Conservation (phyloP, 1,140 invertebrate genomes). For the Brachionus sp. region DNA sequence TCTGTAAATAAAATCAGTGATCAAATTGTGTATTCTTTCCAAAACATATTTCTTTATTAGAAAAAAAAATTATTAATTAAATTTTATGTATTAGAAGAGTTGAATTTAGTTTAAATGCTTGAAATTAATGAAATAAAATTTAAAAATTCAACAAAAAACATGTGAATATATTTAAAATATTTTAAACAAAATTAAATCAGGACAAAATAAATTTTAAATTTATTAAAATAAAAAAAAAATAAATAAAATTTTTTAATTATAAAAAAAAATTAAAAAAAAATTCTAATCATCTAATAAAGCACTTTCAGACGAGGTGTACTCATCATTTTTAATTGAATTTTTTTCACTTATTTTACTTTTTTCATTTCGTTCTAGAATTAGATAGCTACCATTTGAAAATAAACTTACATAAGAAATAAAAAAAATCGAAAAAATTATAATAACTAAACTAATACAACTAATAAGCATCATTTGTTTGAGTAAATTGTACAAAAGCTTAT, state of each 20-base stretch:
- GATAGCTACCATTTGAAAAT: background rate
- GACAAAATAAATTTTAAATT: background rate
- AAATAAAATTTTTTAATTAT: background rate
- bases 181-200: background rate
- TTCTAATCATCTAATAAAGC: slow-evolving; percentile 36
- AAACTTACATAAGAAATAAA: background rate
- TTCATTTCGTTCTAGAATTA: background rate
- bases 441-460: background rate
- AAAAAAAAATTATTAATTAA: slow-evolving; percentile 10
- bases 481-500: background rate
- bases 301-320: background rate
- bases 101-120: background rate
- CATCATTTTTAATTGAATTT: background rate
- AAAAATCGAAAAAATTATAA: background rate
- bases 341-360: background rate
- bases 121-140: background rate
- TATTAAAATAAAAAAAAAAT: background rate
- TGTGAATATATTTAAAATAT: too few relatives aligned
- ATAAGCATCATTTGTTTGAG: background rate
- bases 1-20: slow-evolving; percentile 85
- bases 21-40: slow-evolving; percentile 74
- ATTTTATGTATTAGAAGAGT: background rate
- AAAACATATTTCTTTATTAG: slow-evolving; percentile 70
- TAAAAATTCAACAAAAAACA: too few relatives aligned
- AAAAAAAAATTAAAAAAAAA: background rate